Evolutionary conservation across 2,113 vertebrate species (phyloP), one percentile per base, ranked within the genome.

Genomic region (Gila orcuttii): DNA sequence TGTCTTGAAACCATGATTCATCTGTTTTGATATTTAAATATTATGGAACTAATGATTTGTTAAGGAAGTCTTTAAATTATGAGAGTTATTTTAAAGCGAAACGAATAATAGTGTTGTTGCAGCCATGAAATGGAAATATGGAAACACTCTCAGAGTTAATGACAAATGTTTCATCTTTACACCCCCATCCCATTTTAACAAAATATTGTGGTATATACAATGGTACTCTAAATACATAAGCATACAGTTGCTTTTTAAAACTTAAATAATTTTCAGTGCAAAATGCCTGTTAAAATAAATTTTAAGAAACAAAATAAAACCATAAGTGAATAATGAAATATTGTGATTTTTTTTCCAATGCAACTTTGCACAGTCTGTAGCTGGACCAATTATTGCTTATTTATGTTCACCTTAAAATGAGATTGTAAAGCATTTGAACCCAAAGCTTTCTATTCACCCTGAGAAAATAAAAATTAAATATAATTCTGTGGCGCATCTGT

Each of bases 321-420:
- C 88, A 77, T 85, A 80, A 50, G 68, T 23, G 68, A 25, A 85
- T 83, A 86, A 91, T 21, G 88, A 93, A 89, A 92, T 71, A 50
- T 79, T 71, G 68, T 21, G 19, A 13, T 45, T 45, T 45, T 79
- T 79, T 82, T 21, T 89, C 21, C 19, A 57, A 57, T 57, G 19
- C 55, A 57, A 57, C 19, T 57, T 21, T 57, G 55, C 55, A 57
- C 79, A 2, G 78, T 62, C 86, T 88, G 88, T 57, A 80, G 87
- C 89, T 69, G 71, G 89, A 92, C 90, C 87, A 83, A 88, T 94
- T 95, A 94, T 95, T 95, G 94, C 94, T 94, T 85, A 88, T 90
- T 91, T 91, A 80, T 82, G 87, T 87, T 76, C 83, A 62, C 25
- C 75, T 85, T 88, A 78, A 87, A 83, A 84, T 87, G 47, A 82